Base-by-base conservation (phyloP, 2,888 invertebrate genomes). In the Amiota minor region DNA sequence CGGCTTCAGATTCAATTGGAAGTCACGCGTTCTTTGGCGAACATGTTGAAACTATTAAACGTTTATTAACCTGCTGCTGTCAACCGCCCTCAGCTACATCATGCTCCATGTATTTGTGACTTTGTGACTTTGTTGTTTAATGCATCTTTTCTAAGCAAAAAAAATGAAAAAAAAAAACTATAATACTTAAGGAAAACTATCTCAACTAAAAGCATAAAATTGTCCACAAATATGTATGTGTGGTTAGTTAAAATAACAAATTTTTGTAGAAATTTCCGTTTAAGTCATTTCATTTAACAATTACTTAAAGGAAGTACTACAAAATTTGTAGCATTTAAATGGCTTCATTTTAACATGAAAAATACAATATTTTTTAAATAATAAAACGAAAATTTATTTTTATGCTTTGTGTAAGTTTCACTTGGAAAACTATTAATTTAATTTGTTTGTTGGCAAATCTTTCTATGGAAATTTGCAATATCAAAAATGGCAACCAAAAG, bases 41-140 rank as follows among this genome's bases (percentile, higher is more conserved):
- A 88, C 88, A 88, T 89, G 87, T 84, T 88, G 88, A 85, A 89
- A 86, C 87, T 86, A 88, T 88, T 87, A 88, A 88, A 84, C 84
- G 88, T 79, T 77, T 82, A 75, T 83, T 83, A 83, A 83, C 84
- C 84, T 79, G 78, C 72, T 23, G 11, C 70, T n/a, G 53, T 16
- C 35, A 35, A 10, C 56, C 70, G 45, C 70, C 45, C 62, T 62
- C 23, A 62, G 45, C 62, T 16, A 18, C 59, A 9, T 2, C 11
- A 35, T 6, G 35, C 35, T 4, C 20, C 59, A 59, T 56, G n/a
- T 10, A 59, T 20, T 8, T 35, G 6, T 35, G 35, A 11, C 56
- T 16, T 18, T 14, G n/a, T 12, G 20, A 59, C 59, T 59, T 16
- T 59, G 59, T 59, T 59, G 59, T 59, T 59, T 59, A 59, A 59